Percentiles rank a stretch among this genome's conserved stretches.
These are phyloP conservation scores for Centropus bengalensis DNA, from an alignment of 2,113 vertebrate species.

Conservation along the genomic window DNA sequence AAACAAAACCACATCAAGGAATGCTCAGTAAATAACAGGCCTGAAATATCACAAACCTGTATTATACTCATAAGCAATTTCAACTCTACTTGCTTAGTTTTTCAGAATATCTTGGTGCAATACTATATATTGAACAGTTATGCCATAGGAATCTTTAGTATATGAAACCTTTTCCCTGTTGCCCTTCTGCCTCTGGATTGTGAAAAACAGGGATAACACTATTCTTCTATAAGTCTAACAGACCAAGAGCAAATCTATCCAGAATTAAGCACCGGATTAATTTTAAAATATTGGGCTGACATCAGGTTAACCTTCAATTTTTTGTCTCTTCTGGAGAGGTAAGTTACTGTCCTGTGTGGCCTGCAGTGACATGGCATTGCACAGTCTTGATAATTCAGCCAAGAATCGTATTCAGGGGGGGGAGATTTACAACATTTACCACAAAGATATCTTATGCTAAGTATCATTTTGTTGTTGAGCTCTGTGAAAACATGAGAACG, in stretches of 20 bases:
- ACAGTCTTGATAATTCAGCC: neutral
- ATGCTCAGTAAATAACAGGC: slow-evolving; percentile 33
- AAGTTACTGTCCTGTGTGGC: neutral
- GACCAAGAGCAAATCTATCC: neutral
- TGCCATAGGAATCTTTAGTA: neutral
- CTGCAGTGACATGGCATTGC: neutral
- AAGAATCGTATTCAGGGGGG: neutral
- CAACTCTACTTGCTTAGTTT: slow-evolving; percentile 38
- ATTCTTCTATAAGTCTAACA: neutral
- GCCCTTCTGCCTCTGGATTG: neutral
- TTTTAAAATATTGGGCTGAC: neutral
- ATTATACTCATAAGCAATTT: slow-evolving; percentile 63
- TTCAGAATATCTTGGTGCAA: slow-evolving; percentile 31
- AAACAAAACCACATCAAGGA: slow-evolving; percentile 57
- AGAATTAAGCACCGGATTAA: neutral
- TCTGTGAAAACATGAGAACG: neutral
- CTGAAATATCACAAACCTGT: slow-evolving; percentile 23
- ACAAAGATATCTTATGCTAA: neutral
- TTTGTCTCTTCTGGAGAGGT: neutral
- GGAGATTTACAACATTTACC: neutral
- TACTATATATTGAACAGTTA: neutral
- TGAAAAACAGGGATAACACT: neutral
- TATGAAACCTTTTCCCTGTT: neutral
- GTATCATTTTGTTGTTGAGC: neutral
- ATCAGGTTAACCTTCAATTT: neutral